Evolutionary conservation across 2,888 invertebrate genomes (phyloP).

Genomic region (Parnassius apollo): DNA sequence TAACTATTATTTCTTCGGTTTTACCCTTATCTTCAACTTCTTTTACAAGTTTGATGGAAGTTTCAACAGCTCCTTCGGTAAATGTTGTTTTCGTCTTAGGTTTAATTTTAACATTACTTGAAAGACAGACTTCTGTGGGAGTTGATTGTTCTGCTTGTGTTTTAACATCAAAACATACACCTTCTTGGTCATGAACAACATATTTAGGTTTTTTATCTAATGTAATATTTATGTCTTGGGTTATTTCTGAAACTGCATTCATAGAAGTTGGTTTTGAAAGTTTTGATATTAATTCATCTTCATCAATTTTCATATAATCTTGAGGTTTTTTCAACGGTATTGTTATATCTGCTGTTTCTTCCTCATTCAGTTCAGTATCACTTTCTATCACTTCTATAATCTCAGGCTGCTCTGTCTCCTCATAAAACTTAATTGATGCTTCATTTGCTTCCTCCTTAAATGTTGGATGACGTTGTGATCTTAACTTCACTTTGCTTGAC

Average conservation of each 20-base stretch:
- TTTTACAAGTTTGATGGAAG: constrained; percentile 83
- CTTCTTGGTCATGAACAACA: constrained; percentile 85
- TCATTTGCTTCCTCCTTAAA: constrained; percentile 90
- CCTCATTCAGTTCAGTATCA: constrained; percentile 64
- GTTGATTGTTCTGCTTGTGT: constrained; percentile 74
- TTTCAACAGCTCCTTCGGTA: constrained; percentile 85
- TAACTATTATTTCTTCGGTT: constrained; percentile 84
- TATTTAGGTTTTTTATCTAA: constrained; percentile 85
- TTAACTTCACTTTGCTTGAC: constrained; percentile 90
- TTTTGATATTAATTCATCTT: constrained; percentile 66
- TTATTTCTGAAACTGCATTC: constrained; percentile 72
- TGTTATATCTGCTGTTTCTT: constrained; percentile 58
- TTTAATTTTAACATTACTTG: constrained; percentile 86
- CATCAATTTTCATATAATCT: constrained; percentile 43
- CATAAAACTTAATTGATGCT: constrained; percentile 85
- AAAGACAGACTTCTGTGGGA: constrained; percentile 86
- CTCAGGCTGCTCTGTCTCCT: constrained; percentile 65
- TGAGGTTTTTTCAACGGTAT: constrained; percentile 63
- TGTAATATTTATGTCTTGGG: constrained; percentile 84
- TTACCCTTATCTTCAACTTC: constrained; percentile 84
- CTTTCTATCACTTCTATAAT: constrained; percentile 73
- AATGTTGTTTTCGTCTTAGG: constrained; percentile 82
- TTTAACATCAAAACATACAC: constrained; percentile 70
- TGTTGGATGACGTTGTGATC: constrained; percentile 86
- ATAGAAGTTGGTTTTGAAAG: constrained; percentile 55